These are phyloP conservation scores for Myotis lucifugus DNA, from an alignment of 2,113 vertebrate species.

Conservation along the genomic window DNA sequence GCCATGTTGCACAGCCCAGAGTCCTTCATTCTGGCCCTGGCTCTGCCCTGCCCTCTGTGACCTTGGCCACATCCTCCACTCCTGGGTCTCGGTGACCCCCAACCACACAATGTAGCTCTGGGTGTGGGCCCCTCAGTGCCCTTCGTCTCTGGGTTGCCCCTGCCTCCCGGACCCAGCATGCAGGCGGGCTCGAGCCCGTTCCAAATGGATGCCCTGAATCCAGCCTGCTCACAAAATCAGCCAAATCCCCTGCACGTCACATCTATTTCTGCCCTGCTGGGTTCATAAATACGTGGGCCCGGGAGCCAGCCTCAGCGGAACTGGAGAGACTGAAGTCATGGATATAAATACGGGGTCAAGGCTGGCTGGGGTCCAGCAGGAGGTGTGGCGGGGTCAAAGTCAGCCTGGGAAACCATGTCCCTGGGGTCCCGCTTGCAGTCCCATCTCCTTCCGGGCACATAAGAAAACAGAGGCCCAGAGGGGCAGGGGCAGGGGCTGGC, in stretches of 20 bases:
- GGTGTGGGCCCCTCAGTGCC: not conserved
- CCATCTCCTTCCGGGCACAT: not conserved
- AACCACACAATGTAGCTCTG: not conserved
- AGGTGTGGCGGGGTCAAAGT: not conserved
- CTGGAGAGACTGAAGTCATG: conserved; percentile 73
- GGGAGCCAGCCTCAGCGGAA: conserved; percentile 44
- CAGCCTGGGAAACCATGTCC: not conserved
- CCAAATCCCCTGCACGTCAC: conserved; percentile 54
- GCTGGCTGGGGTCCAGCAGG: not conserved
- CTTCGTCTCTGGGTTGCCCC: not conserved
- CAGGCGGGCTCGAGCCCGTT: not conserved
- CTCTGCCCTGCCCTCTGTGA: not conserved
- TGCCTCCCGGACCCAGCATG: not conserved
- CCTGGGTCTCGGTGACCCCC: not conserved
- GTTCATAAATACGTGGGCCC: conserved; percentile 67
- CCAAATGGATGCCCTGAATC: not conserved
- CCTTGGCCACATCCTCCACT: not conserved
- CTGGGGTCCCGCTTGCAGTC: not conserved
- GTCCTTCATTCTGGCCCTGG: not conserved
- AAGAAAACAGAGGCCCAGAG: not conserved
- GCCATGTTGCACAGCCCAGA: not conserved
- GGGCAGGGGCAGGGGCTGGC: not conserved
- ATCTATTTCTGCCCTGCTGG: conserved; percentile 74
- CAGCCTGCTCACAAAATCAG: conserved; percentile 41
- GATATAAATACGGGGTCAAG: conserved; percentile 70